A percentile compares a stretch with the other conserved stretches of the same genome.
phyloP scores from a whole-genome alignment of 2,113 vertebrate species.

The Xiphias gladius region DNA sequence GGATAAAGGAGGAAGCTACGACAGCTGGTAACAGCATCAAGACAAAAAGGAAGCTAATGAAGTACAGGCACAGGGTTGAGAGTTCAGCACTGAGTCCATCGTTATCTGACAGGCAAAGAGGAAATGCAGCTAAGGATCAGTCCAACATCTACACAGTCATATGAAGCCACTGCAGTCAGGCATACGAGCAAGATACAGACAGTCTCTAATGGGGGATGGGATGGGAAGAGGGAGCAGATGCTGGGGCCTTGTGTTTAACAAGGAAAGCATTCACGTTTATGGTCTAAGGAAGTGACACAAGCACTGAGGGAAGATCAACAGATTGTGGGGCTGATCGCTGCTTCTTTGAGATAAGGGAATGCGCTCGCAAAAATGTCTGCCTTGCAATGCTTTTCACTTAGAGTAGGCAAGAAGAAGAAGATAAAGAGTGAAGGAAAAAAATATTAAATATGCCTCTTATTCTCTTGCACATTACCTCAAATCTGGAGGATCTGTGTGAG shows the following conservation, averaged over 20 bases:
- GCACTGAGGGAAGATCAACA: conserved; percentile 48
- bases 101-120: conserved; percentile 59
- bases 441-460: conserved; percentile 47
- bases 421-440: conserved; percentile 5
- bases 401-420: conserved; percentile 25
- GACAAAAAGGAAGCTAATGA: conserved; percentile 45
- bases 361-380: conserved; percentile 26
- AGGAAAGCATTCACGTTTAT: conserved; percentile 37
- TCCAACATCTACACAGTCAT: conserved; percentile 8
- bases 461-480: conserved; percentile 47
- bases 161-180: conserved; percentile 52
- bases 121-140: conserved; percentile 60
- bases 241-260: conserved; percentile 37
- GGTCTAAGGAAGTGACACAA: conserved; percentile 51
- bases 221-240: conserved; percentile 1
- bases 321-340: conserved; percentile 55
- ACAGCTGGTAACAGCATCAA: conserved; percentile 19
- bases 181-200: conserved; percentile 35
- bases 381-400: conserved; percentile 36
- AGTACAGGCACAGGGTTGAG: conserved; percentile 25
- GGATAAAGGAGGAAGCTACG: conserved; percentile 9
- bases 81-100: conserved; percentile 61
- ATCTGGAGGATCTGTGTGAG: conserved; percentile 26
- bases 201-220: conserved; percentile 37
- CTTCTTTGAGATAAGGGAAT: conserved; percentile 58